A percentile compares a stretch with the other conserved stretches of the same genome.
These are phyloP conservation scores for Urocolius indicus DNA, from an alignment of 2,113 vertebrate species.

Conservation along the genomic window DNA sequence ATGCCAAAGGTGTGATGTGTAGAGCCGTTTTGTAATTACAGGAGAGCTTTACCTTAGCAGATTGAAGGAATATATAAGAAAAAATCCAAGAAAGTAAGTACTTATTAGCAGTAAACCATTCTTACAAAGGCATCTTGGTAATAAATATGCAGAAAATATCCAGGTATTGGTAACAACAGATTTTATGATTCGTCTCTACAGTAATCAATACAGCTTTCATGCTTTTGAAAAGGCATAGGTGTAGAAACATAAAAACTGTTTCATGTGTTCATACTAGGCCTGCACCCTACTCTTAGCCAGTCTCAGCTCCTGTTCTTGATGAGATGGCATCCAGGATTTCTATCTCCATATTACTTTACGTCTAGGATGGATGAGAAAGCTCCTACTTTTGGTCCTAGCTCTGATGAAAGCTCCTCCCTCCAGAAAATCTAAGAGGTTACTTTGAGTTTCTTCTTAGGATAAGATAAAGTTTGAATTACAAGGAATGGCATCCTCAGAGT, in stretches of 20 bases:
- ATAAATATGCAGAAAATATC: not conserved
- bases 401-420: not conserved
- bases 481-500: rapidly evolving
- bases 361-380: rapidly evolving
- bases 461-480: not conserved
- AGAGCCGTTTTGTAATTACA: not conserved
- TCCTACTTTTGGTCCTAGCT: not conserved
- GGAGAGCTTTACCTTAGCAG: not conserved
- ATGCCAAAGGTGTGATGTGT: not conserved
- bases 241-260: not conserved
- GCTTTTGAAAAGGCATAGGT: not conserved
- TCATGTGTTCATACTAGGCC: rapidly evolving
- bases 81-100: not conserved
- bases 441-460: not conserved
- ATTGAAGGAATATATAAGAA: rapidly evolving
- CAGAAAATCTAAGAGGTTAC: not conserved
- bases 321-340: not conserved
- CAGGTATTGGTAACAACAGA: not conserved
- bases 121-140: not conserved
- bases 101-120: not conserved
- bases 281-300: not conserved
- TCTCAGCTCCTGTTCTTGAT: not conserved
- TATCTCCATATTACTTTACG: not conserved
- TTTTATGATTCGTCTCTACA: not conserved
- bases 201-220: not conserved